Base-by-base conservation (phyloP, 2,888 invertebrate species). In the Pristionchus fissidentatus region DNA sequence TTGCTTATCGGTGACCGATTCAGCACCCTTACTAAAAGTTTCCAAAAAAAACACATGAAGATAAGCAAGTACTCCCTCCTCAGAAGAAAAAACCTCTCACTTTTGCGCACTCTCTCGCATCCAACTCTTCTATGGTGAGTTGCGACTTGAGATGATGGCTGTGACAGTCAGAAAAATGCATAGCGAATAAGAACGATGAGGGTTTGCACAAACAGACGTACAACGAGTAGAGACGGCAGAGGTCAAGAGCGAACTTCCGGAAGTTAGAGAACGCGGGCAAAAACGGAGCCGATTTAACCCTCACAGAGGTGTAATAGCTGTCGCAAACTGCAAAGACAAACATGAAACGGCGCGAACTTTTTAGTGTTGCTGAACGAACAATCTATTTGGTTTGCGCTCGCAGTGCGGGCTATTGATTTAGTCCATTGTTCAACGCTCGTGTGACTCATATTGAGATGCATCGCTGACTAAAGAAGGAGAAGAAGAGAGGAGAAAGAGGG, bases 201-300 rank as follows among this genome's bases (percentile, higher is more conserved):
- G n/a, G n/a, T n/a, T n/a, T n/a, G n/a, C n/a, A n/a, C 60, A 62
- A 62, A 62, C 60, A 62, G 60, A 62, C 29, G n/a, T 62, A 35
- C 29, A 19, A 62, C 32, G 60, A 62, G 29, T 15, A 19, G 29
- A 10, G 26, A 29, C 32, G 35, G 35, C 60, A 35, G 60, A 62
- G 60, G 60, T 62, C 60, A 62, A 62, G 32, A 29, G 60, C 32
- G 60, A 32, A 62, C 19, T 57, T 26, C n/a, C 57, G 57, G 60
- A 19, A 35, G 35, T 32, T 32, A 1, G 32, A 35, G 35, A 32
- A 29, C 13, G 60, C 22, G 26, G 57, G n/a, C 26, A 57, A 26
- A 22, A n/a, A 57, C n/a, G 8, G n/a, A 26, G 3, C 57, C n/a
- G 10, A 26, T 57, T 57, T 22, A 57, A 3, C 19, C n/a, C 57